These are phyloP conservation scores for Scortum barcoo DNA, from an alignment of 2,113 vertebrate species.

Conservation along the genomic window DNA sequence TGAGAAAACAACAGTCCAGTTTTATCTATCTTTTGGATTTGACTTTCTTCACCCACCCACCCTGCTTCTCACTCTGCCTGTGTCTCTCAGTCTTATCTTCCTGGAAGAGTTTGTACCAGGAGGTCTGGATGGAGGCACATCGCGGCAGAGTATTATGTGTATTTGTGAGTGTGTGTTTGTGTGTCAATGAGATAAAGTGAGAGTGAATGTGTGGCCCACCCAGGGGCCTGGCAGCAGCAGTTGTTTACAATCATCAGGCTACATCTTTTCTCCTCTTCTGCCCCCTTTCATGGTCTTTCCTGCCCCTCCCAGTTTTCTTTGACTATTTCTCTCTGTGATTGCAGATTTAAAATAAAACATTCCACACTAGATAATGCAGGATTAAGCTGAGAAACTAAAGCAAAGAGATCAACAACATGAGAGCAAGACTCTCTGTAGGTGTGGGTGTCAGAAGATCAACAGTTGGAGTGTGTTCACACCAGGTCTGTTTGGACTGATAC, in stretches of 20 bases:
- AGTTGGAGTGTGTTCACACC: not conserved
- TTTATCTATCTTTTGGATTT: not conserved
- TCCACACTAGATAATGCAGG: constrained; percentile 50
- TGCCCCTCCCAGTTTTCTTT: constrained; percentile 45
- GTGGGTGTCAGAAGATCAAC: not conserved
- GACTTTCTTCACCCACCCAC: constrained; percentile 5
- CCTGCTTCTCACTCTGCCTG: constrained; percentile 46
- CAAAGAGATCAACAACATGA: not conserved
- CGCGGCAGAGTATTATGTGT: constrained; percentile 44
- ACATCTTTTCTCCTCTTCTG: constrained; percentile 60
- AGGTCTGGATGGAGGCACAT: constrained; percentile 63
- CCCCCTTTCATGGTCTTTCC: constrained; percentile 62
- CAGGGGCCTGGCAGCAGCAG: constrained; percentile 73
- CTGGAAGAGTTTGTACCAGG: constrained; percentile 63
- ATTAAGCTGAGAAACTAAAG: constrained; percentile 2
- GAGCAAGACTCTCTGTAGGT: not conserved
- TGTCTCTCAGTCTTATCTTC: constrained; percentile 49
- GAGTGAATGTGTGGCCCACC: constrained; percentile 80
- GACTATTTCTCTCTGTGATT: constrained; percentile 35
- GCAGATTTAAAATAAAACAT: not conserved
- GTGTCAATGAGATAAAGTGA: constrained; percentile 74
- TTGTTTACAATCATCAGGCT: constrained; percentile 80
- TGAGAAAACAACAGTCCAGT: not conserved
- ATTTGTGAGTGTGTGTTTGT: constrained; percentile 38
- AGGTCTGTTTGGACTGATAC: not conserved